Base-by-base conservation (phyloP, 2,797 vertebrate species). In the Capromys pilorides region DNA sequence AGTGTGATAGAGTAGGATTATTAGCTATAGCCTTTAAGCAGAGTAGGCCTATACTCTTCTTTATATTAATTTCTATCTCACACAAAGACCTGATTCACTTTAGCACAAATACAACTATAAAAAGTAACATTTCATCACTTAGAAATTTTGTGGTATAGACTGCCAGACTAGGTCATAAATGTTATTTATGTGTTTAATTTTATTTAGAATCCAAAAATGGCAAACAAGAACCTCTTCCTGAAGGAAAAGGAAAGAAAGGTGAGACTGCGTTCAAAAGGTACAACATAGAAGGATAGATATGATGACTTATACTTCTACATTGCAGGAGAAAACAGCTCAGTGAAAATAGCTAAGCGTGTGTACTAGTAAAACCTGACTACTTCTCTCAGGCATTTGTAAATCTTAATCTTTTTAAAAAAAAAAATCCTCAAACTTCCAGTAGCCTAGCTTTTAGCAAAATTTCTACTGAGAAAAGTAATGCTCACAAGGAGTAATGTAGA, bases 181-280 rank as follows among this genome's bases (percentile, higher is more conserved):
- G 67, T 84, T 94, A 86, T 83, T 57, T 96, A 39, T 97, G 77
- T 39, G 21, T 92, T 97, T 87, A 91, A 95, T 97, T 95, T 66
- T 57, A 92, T 93, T 82, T 94, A 97, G 97, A 96, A 59, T 62
- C 21, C 62, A 26, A 0, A 0, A 90, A 16, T 41, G 91, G 83
- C 92, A 97, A 75, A 26, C 78, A 75, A 69, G 85, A 97, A 54
- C 90, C 1, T 73, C 86, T 67, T 95, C 92, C 95, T 95, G 97
- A 97, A 81, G 96, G 96, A 87, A 97, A 97, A 64, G n/a, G 12
- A 31, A 97, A 98, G 96, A 98, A 97, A 94, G 0, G 54, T 81
- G 62, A 98, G 49, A 78, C 94, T 67, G 41, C 88, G 85, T 73
- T 89, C 49, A 96, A 90, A 85, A 97, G 94, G 96, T 82, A 67